A percentile compares a stretch with the other conserved stretches of the same genome.
phyloP scores from a whole-genome alignment of 2,113 vertebrate species.

The Colius striatus region DNA sequence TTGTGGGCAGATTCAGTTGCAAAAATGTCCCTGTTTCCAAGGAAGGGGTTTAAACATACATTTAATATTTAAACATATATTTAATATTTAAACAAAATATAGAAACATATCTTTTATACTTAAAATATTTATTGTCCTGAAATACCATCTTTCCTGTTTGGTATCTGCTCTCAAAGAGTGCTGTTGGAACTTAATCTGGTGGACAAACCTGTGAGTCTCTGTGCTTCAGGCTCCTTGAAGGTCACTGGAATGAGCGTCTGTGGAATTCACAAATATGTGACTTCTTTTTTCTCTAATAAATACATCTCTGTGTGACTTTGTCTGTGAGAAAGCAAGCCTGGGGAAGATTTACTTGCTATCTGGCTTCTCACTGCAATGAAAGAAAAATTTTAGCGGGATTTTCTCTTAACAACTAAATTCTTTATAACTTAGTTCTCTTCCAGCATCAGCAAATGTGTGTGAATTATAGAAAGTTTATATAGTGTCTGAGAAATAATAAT shows the following conservation, averaged over 20 bases:
- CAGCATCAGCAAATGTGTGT: not conserved
- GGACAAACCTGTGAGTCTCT: not conserved
- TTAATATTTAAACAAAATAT: not conserved
- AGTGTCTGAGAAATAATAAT: not conserved
- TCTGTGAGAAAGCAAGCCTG: not conserved
- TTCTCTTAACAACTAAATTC: not conserved
- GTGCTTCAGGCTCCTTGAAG: not conserved
- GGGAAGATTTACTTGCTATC: not conserved
- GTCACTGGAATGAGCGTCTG: not conserved
- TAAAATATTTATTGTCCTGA: not conserved
- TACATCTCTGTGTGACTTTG: not conserved
- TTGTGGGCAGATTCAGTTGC: not conserved
- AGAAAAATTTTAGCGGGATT: not conserved
- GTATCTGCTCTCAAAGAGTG: not conserved
- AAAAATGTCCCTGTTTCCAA: not conserved
- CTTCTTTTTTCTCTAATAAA: not conserved
- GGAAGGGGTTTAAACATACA: not conserved
- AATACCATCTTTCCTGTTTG: not conserved
- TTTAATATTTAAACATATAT: not conserved
- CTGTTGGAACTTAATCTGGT: not conserved
- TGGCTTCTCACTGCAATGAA: not conserved
- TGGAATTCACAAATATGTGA: not conserved
- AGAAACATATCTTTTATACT: not conserved
- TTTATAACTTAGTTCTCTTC: not conserved
- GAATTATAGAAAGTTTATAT: not conserved